Base-by-base conservation (phyloP, 2,888 invertebrate species). In the Antitype chi region DNA sequence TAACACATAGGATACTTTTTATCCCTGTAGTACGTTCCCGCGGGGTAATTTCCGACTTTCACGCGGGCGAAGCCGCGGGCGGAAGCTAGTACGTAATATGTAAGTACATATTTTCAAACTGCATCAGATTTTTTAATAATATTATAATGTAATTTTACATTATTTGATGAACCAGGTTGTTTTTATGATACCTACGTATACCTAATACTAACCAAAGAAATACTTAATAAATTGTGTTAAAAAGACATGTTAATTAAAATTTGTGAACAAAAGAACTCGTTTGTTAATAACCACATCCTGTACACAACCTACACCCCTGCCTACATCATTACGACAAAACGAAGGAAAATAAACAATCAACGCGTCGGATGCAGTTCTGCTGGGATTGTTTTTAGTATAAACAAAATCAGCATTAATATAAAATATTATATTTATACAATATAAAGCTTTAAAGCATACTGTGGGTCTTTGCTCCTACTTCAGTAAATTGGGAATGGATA, bases 291-390 rank as follows among this genome's bases (percentile, higher is more conserved):
- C 20, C 85, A 52, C 93, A 91, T 3, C 85, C 92, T 92, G 90
- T 94, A 90, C 66, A 15, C 6, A 74, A 80, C 76, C 77, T 88
- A 88, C 90, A 89, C 93, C 91, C 92, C 92, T 90, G 89, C 86
- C 88, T 85, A 89, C 86, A 76, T 87, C 84, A 88, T 91, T 91
- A 94, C 90, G 88, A 94, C 93, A 95, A 95, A 96, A 95, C 93
- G 94, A 91, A 91, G 90, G 88, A 95, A 94, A 94, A 94, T 94
- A 95, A 95, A 96, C 93, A 95, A 86, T 91, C 90, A 89, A 88
- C 91, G 90, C 91, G 95, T 94, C 96, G 91, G 93, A 91, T 94
- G 96, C 96, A 95, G 94, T 85, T 85, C 84, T 73, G 88, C 85
- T 77, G 71, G 90, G 89, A 93, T 94, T 95, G 96, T 95, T 95